Base-by-base conservation (phyloP, 2,888 invertebrate species). In the Rhagonycha fulva region DNA sequence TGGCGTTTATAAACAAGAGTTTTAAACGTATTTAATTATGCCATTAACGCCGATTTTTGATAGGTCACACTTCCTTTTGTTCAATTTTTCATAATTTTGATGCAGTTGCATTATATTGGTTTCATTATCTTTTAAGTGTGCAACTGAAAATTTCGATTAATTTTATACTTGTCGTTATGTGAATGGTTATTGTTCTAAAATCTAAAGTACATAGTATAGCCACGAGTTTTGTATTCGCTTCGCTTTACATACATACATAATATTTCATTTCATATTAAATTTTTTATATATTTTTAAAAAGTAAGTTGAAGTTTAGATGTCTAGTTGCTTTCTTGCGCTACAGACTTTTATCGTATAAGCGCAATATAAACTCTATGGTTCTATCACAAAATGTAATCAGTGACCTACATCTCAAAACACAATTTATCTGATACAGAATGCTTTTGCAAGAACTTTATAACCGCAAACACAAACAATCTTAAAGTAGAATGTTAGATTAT, bases 351-450 rank as follows among this genome's bases (percentile, higher is more conserved):
- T 76, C 69, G 72, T 72, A 75, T 75, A 76, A 76, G 72, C 69
- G 68, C 70, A 76, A 76, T 71, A 76, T 70, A 69, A 76, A 69
- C 67, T 71, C 73, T 71, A 74, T 68, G 70, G 76, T 66, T 66
- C 76, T 32, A 73, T 72, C 75, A 73, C 77, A 77, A 73, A 70
- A 68, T 75, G 62, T 72, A 77, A 82, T 82, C 82, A 75, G 47
- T 82, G 82, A 82, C 82, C 82, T 79, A 82, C 81, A 82, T 82
- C 82, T 82, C 71, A 71, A 74, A 78, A 77, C 76, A 81, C 81
- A 82, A 81, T 82, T 82, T 82, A 82, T 82, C 81, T 80, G 81
- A 82, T 82, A 81, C 74, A 77, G 73, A 74, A 77, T 75, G 77
- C 77, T 78, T 78, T 77, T 73, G 72, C 76, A 70, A 69, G 70